Evolutionary conservation across 1,140 invertebrate genomes (phyloP).

Genomic region (Pomacea maculata): DNA sequence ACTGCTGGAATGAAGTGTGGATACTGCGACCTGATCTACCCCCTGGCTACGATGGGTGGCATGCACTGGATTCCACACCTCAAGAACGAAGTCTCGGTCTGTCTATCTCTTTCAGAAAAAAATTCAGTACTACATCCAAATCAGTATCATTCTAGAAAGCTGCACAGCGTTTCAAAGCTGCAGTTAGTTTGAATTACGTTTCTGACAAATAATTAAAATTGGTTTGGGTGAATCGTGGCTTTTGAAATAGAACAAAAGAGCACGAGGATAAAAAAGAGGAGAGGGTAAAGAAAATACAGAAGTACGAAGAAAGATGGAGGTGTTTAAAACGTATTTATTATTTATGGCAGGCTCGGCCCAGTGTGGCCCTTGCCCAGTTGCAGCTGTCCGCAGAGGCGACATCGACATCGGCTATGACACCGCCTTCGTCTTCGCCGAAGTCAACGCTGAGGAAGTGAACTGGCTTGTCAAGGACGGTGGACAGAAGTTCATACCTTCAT

Average conservation of each 20-base stretch:
- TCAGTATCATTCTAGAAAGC: no score
- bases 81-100: slow-evolving; percentile 76
- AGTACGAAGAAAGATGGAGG: no score
- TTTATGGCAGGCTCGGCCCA: slow-evolving; percentile 71
- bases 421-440: slow-evolving; percentile 82
- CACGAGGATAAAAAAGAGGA: no score
- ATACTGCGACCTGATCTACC: slow-evolving; percentile 85
- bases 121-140: no score
- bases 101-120: slow-evolving; percentile 31
- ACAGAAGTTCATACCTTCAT: not conserved
- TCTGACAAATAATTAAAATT: no score
- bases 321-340: no score
- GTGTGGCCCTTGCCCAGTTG: slow-evolving; percentile 79
- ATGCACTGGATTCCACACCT: slow-evolving; percentile 90
- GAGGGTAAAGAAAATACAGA: no score
- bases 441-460: slow-evolving; percentile 80
- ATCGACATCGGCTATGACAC: slow-evolving; percentile 81
- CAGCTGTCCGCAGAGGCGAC: slow-evolving; percentile 83
- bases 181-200: no score
- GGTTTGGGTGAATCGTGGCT: no score
- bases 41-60: slow-evolving; percentile 76
- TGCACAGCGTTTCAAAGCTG: no score
- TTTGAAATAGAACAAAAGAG: no score
- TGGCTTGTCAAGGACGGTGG: slow-evolving; percentile 40
- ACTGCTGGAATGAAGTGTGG: slow-evolving; percentile 96